These are phyloP conservation scores for Helogale parvula DNA, from an alignment of 2,113 vertebrate species.

Conservation along the genomic window DNA sequence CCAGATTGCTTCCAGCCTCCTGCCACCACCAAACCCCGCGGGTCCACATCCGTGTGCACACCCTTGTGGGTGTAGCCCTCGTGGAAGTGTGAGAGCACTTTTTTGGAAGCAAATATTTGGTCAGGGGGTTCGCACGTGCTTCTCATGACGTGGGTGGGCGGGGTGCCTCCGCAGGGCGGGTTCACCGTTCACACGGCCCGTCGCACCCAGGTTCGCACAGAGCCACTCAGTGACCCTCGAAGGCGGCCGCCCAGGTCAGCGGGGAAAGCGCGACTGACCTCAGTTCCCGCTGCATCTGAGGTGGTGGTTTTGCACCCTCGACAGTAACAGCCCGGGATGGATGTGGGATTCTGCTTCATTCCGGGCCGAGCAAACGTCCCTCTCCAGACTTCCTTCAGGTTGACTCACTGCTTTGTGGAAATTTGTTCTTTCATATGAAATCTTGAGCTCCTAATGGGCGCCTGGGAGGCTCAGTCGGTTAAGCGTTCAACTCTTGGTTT, in stretches of 20 bases:
- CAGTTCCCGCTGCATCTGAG: fast-evolving
- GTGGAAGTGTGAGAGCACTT: not conserved
- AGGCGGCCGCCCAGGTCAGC: not conserved
- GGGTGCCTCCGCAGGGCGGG: fast-evolving
- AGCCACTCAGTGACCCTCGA: fast-evolving
- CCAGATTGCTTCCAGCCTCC: too few relatives aligned
- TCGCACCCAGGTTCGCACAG: fast-evolving
- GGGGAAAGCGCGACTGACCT: fast-evolving
- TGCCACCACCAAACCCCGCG: too few relatives aligned
- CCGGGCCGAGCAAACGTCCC: not conserved
- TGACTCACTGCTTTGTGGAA: not conserved
- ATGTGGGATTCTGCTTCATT: not conserved
- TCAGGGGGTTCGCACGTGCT: fast-evolving
- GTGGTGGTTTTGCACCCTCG: too few relatives aligned
- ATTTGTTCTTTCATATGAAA: not conserved
- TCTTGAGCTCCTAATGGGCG: not conserved
- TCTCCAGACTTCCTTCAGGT: not conserved
- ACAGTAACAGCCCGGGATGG: not conserved
- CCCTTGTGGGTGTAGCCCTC: too few relatives aligned
- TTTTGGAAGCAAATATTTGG: not conserved
- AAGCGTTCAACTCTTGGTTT: too few relatives aligned
- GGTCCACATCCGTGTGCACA: fast-evolving
- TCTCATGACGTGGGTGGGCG: fast-evolving
- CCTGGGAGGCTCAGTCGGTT: too few relatives aligned
- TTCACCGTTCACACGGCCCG: fast-evolving